phyloP scores from a whole-genome alignment of 1,140 invertebrate species.

The Pissodes strobi region DNA sequence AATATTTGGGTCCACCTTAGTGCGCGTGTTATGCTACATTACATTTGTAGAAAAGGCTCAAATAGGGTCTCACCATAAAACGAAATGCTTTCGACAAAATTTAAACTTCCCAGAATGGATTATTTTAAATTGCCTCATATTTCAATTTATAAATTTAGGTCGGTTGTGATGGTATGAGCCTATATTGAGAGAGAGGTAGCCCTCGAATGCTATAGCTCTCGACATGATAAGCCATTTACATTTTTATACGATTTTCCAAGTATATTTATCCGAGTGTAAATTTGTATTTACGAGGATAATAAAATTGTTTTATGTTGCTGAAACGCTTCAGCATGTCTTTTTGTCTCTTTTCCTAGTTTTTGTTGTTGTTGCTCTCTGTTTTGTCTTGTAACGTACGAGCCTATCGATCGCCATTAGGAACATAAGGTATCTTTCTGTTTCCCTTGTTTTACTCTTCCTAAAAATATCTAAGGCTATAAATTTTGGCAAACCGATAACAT shows the following conservation, averaged over 20 bases:
- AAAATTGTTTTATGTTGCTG: constrained; percentile 38
- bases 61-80: too few relatives aligned
- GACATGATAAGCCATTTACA: constrained; percentile 26
- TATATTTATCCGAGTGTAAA: constrained; percentile 37
- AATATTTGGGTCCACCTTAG: too few relatives aligned
- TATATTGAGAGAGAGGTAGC: not conserved
- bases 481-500: constrained; percentile 2
- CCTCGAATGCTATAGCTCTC: not conserved
- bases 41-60: too few relatives aligned
- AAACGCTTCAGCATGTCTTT: constrained; percentile 30
- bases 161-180: constrained; percentile 3
- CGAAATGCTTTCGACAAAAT: too few relatives aligned
- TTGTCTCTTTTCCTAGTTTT: constrained; percentile 25
- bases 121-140: too few relatives aligned
- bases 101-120: too few relatives aligned
- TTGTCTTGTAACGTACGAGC: constrained; percentile 33
- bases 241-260: constrained; percentile 28
- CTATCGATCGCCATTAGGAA: constrained; percentile 35
- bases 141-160: too few relatives aligned
- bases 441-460: constrained; percentile 12
- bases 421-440: constrained; percentile 35
- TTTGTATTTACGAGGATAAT: constrained; percentile 37
- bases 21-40: too few relatives aligned
- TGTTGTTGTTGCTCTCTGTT: constrained; percentile 25
- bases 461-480: constrained; percentile 1